Base-by-base conservation (phyloP, 2,888 invertebrate genomes). In the Ephialtes manifestator region DNA sequence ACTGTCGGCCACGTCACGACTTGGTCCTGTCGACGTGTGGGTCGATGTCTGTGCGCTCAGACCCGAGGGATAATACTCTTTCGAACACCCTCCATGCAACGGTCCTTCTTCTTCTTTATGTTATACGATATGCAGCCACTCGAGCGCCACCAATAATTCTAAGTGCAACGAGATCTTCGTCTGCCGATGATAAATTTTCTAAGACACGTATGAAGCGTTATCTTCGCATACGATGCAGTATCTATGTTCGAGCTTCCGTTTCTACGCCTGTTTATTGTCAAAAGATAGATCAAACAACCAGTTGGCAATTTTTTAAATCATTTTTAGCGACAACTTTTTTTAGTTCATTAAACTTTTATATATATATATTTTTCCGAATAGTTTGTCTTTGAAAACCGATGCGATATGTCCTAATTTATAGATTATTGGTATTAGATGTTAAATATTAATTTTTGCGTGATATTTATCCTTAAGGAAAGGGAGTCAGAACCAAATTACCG, bases 1-100 rank as follows among this genome's bases (percentile, higher is more conserved):
- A 35, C 68, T 76, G 63, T 82, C 39, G 68, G 86, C 79, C 86
- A 83, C 85, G 87, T 88, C 88, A 88, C 84, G 79, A 35, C 65
- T 70, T 51, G 78, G 82, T 82, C 78, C 75, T 82, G 70, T 51
- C 39, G 68, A 53, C 60, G 85, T 82, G 85, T 85, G 82, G 85
- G 85, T 72, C 71, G 85, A 82, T 76, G 75, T 76, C 63, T 72
- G 75, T 76, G 65, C 48, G 58, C 74, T 48, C 60, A 31, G 72
- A 48, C 43, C 58, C 28, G 5, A 43, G 51, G 63, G 65, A 68
- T 75, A 65, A 84, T 85, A 75, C 63, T 81, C 67, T 63, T 43
- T 55, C 39, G 35, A 76, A 76, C 74, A 70, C 55, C 68, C 77
- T 78, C 81, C 71, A 76, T 76, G 63, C 70, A 46, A 71, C 76